These are phyloP conservation scores for Brenthis ino DNA, from an alignment of 2,888 invertebrate species.

Conservation along the genomic window DNA sequence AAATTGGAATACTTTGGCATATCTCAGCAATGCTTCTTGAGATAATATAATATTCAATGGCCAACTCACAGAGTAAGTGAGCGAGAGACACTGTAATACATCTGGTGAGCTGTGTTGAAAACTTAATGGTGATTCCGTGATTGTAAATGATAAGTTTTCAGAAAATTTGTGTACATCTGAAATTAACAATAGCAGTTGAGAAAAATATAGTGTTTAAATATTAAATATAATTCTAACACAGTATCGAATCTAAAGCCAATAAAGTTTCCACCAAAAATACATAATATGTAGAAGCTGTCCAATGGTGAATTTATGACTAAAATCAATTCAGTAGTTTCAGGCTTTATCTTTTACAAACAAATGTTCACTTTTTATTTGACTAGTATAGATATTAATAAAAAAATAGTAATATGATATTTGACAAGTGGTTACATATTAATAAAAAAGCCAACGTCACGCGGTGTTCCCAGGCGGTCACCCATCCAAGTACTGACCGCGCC, in stretches of 20 bases:
- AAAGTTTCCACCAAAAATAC: no score
- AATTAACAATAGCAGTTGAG: background rate
- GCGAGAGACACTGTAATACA: conserved; percentile 85
- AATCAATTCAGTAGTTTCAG: no score
- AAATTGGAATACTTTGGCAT: conserved; percentile 89
- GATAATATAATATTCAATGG: conserved; percentile 90
- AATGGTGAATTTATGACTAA: no score
- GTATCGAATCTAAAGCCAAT: no score
- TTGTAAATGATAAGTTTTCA: conserved; percentile 84
- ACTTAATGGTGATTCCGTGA: conserved; percentile 82
- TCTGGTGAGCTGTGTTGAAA: conserved; percentile 86
- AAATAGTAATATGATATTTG: background rate
- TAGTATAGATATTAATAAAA: background rate
- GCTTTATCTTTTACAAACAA: no score
- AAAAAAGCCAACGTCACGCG: conserved; percentile 41
- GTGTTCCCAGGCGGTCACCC: conserved; percentile 64
- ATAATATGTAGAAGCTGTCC: no score
- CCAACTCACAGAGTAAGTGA: conserved; percentile 88
- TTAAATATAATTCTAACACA: no score
- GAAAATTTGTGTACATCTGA: conserved; percentile 83
- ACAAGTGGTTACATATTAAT: background rate
- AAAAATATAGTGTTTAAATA: no score
- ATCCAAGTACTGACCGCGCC: conserved; percentile 51
- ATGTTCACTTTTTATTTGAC: no score
- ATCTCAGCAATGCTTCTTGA: conserved; percentile 85